Conservation (phyloP, 2,888 invertebrate genomes). For the Tryphoninae sp. region DNA sequence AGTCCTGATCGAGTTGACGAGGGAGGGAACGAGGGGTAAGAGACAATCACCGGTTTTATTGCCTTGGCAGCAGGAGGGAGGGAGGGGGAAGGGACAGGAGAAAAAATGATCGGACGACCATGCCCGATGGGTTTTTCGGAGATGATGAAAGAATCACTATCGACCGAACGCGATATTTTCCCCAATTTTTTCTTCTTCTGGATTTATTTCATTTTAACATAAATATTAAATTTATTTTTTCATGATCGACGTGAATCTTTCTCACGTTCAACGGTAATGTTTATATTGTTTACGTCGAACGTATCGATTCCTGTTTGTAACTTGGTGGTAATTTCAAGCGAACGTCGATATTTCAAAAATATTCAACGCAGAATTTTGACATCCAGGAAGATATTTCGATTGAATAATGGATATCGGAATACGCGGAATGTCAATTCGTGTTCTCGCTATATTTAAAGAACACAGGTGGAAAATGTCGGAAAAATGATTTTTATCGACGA, state of each 20-base stretch:
- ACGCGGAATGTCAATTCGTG: not conserved
- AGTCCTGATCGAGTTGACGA: slow-evolving; percentile 72
- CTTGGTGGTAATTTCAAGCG: too few species aligned
- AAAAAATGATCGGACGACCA: slow-evolving; percentile 26
- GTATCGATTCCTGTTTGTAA: too few species aligned
- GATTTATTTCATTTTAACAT: not conserved
- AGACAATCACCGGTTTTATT: slow-evolving; percentile 42
- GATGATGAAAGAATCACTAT: slow-evolving; percentile 15
- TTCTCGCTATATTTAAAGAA: not conserved
- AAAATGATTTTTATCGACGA: not conserved
- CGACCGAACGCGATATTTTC: not conserved
- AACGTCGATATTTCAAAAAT: too few species aligned
- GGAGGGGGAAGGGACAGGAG: not conserved
- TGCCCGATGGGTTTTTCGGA: slow-evolving; percentile 8
- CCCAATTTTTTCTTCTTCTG: not conserved
- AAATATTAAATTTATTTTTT: too few species aligned
- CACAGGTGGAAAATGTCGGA: not conserved
- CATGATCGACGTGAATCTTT: too few species aligned
- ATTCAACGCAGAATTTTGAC: too few species aligned
- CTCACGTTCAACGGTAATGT: too few species aligned
- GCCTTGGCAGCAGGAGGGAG: not conserved
- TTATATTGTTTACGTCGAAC: too few species aligned
- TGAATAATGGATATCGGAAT: too few species aligned
- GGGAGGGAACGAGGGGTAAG: slow-evolving; percentile 25
- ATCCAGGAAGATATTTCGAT: too few species aligned